Conservation (phyloP, 64 coral and sea anemone species). For the Stylophora pistillata region DNA sequence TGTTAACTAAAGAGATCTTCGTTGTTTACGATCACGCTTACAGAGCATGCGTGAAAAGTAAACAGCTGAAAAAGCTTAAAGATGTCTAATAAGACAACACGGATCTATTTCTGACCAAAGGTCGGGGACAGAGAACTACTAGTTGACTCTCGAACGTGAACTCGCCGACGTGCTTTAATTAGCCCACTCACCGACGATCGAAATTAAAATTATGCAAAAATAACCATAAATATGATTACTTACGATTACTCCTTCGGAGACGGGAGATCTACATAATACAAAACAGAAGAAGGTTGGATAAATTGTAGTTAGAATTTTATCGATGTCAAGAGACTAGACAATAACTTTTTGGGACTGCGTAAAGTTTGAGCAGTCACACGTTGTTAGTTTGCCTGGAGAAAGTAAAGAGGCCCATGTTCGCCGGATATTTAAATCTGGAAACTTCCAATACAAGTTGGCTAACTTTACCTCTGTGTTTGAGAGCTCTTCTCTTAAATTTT, state of each 20-base stretch:
- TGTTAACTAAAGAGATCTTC: background rate
- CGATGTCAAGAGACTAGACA: background rate
- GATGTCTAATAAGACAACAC: background rate
- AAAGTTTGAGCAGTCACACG: background rate
- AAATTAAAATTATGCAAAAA: background rate
- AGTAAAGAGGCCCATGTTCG: background rate
- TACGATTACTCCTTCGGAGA: background rate
- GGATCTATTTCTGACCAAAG: background rate
- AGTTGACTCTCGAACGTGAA: background rate
- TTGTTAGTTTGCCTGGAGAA: background rate
- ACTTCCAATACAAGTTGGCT: background rate
- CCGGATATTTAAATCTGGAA: background rate
- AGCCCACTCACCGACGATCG: background rate
- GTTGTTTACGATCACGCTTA: background rate
- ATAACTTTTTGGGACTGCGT: background rate
- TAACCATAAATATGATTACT: background rate
- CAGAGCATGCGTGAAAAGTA: background rate
- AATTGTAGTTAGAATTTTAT: background rate
- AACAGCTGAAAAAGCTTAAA: background rate
- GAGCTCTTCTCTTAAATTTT: conserved; percentile 15
- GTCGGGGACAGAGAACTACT: background rate
- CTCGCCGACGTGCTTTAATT: background rate
- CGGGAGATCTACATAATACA: background rate
- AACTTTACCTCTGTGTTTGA: background rate
- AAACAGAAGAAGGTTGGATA: background rate